Evolutionary conservation across 2,113 vertebrate species (phyloP), one percentile per base, ranked within the genome.

Genomic region (Gymnocephalus cernua): DNA sequence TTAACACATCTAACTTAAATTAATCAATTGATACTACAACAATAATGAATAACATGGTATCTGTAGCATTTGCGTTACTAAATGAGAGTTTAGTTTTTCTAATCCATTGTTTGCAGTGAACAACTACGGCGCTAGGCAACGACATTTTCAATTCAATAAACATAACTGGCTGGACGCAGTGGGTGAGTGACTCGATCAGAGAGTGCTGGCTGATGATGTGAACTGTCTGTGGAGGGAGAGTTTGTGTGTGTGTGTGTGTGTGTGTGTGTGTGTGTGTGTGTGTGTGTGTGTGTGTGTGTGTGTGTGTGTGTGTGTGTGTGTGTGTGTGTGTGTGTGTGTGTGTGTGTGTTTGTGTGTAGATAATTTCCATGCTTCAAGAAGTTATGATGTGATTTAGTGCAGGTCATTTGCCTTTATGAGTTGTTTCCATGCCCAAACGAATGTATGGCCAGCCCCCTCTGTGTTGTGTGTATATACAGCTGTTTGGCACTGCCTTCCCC

Each of bases 381-480:
- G 1, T 45, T 57, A 29, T 19, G 14, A 54, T 69, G 59, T 69
- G 23, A 66, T 79, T 41, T 23, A 38, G 1, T 79, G 59, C 61
- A 44, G 27, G 48, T 74, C 16, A 61, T 77, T 74, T 70, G 67
- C 69, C 61, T 90, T 91, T 56, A 47, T 41, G 50, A 68, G 54
- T 82, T 76, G 48, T 72, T 87, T 81, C 70, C 69, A 59, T 58
- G 11, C 77, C 74, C 45, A 71, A 47, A 82, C 2, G 77, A 92
- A 88, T 84, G 80, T 91, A 83, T 65, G 73, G 6, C 45, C 27
- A 54, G 16, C 25, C 15, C 12, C 68, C 25, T 58, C 14, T 56
- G 25, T 67, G 44, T 70, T 53, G 38, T 82, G 41, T 82, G 21
- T 64, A 16, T 70, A 67, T 58, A 44, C 44, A 81, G 50, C 63